Percentiles rank a stretch among this genome's conserved stretches.
Evolutionary conservation across 2,888 invertebrate genomes (phyloP).

Genomic region (Metopia argyrocephala): DNA sequence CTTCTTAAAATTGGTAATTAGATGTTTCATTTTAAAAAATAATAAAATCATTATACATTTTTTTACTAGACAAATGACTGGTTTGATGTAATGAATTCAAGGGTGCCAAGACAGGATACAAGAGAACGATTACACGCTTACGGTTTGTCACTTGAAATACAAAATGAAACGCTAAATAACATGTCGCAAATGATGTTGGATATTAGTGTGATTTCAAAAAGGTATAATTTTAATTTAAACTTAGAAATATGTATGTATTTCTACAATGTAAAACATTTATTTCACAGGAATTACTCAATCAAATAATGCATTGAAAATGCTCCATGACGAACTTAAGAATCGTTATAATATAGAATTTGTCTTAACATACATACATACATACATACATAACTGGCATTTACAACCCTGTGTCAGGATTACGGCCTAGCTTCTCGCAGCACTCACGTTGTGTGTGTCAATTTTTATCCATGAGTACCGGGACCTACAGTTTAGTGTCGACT

Average conservation of each 20-base stretch:
- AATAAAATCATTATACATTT: no score
- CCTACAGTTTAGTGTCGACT: no score
- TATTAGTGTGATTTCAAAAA: constrained; percentile 56
- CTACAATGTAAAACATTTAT: no score
- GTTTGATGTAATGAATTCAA: constrained; percentile 60
- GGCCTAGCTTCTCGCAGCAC: no score
- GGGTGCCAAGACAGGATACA: constrained; percentile 11
- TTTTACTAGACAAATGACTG: constrained; percentile 64
- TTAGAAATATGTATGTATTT: constrained; percentile 26
- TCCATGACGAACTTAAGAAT: constrained; percentile 12
- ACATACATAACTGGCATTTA: no score
- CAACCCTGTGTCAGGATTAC: no score
- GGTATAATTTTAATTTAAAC: constrained; percentile 16
- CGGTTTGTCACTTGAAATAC: constrained; percentile 45
- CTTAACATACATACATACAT: no score
- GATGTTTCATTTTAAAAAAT: no score
- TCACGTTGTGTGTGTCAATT: no score
- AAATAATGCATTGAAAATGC: constrained; percentile 36
- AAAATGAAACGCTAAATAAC: constrained; percentile 44
- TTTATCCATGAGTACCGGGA: no score
- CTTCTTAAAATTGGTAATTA: constrained; percentile 45
- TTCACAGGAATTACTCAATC: constrained; percentile 50
- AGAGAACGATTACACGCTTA: constrained; percentile 47
- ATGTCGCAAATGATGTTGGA: constrained; percentile 45
- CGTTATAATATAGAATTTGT: constrained; percentile 35